phyloP scores from a whole-genome alignment of 2,113 vertebrate species.

The Cololabis saira region DNA sequence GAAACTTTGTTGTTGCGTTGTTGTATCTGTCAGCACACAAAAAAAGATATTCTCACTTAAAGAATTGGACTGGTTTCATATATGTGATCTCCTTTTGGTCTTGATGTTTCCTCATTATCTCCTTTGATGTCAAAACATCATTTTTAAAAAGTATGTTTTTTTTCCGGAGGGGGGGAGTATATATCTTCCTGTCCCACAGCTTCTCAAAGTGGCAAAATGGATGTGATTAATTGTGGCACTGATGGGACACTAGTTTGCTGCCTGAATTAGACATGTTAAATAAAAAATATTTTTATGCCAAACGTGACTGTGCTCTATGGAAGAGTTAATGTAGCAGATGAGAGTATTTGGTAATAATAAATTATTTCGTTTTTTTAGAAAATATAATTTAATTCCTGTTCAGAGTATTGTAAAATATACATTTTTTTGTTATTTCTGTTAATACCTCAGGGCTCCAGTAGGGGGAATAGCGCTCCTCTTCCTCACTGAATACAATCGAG shows the following conservation, averaged over 20 bases:
- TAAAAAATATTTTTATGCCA: conserved; percentile 59
- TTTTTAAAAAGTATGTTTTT: conserved; percentile 54
- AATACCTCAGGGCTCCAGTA: too few relatives aligned
- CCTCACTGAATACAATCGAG: too few relatives aligned
- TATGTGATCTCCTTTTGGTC: conserved; percentile 39
- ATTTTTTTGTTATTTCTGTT: too few relatives aligned
- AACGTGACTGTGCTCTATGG: conserved; percentile 66
- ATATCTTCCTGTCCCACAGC: conserved; percentile 18
- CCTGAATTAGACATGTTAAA: conserved; percentile 60
- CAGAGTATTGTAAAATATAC: too few relatives aligned
- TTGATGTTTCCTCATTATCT: conserved; percentile 59
- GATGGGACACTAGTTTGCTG: conserved; percentile 61
- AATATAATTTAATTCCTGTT: too few relatives aligned
- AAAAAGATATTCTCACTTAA: conserved; percentile 56
- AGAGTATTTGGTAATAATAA: too few relatives aligned
- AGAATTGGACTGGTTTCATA: conserved; percentile 20
- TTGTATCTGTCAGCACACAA: conserved; percentile 48
- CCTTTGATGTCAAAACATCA: conserved; percentile 63
- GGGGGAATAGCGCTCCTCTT: too few relatives aligned
- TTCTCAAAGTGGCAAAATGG: conserved; percentile 40
- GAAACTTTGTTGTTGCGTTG: conserved; percentile 33
- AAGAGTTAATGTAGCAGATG: conserved; percentile 72
- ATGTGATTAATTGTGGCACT: conserved; percentile 17
- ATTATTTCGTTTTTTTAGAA: too few relatives aligned
- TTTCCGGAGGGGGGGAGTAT: neutral